These are phyloP conservation scores for Chrysoperla carnea DNA, from an alignment of 1,140 invertebrate species.

Conservation along the genomic window DNA sequence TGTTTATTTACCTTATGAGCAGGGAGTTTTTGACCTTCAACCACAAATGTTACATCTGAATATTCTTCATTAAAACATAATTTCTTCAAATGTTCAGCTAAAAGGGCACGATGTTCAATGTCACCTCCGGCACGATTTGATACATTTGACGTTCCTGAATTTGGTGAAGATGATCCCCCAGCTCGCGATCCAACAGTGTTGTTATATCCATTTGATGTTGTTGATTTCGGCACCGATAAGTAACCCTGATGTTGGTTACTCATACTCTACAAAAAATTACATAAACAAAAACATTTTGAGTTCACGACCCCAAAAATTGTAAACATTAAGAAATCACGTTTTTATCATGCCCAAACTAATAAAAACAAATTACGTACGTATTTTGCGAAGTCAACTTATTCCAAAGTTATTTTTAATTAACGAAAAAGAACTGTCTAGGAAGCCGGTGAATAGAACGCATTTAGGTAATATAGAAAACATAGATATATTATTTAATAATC, in stretches of 20 bases:
- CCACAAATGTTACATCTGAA: slow-evolving; percentile 77
- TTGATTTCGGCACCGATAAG: not conserved
- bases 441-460: no score
- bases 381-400: no score
- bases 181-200: slow-evolving; percentile 1
- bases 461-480: no score
- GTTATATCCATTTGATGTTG: not conserved
- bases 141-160: not conserved
- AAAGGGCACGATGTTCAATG: slow-evolving; percentile 24
- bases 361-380: no score
- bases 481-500: no score
- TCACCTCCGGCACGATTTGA: slow-evolving; percentile 9
- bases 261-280: not conserved
- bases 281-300: no score
- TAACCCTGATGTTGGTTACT: not conserved
- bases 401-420: no score
- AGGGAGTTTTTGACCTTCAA: slow-evolving; percentile 66
- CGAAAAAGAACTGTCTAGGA: no score
- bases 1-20: slow-evolving; percentile 55
- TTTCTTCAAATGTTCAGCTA: slow-evolving; percentile 64
- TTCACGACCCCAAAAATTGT: no score
- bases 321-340: no score
- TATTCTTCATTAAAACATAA: slow-evolving; percentile 77
- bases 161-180: not conserved
- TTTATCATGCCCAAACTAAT: no score